Base-by-base conservation (phyloP, 2,113 vertebrate genomes). In the Psittacula cyanocephala region DNA sequence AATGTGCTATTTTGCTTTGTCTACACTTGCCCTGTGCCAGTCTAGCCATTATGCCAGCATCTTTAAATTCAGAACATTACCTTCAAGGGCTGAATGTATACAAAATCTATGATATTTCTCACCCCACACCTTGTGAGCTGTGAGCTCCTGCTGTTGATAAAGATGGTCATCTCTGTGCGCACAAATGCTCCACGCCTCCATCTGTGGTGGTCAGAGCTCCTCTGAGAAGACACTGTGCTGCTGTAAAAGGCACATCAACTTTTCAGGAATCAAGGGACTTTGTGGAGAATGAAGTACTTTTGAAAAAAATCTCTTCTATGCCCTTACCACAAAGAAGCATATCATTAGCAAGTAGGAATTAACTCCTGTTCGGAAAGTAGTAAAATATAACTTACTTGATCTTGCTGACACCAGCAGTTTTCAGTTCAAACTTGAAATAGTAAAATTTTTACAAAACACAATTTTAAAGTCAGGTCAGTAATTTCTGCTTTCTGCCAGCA, bases 211-310 rank as follows among this genome's bases (percentile, higher is more conserved):
- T 53, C n/a, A 69, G n/a, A 60, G 6, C 9, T 77, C 24, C 41
- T 85, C 31, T 33, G 23, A 43, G 39, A 69, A 76, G 17, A 82
- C 4, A 62, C 13, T 0, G 0, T 14, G 5, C 17, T 62, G 14
- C 29, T 50, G 33, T 22, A 50, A 57, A 65, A 81, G 9, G 8
- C 28, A 33, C 2, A 1, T 68, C 47, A 25, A 5, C 35, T 57
- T n/a, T 63, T 37, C 27, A 68, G 6, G 7, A 46, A 23, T 3
- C 7, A 46, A 28, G 16, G 6, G 2, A 25, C 24, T 79, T 47
- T 22, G 4, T 1, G 1, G 19, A 5, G 8, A 72, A 24, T 46
- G 1, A 68, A 4, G 11, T 77, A 3, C 5, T 25, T 76, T 39
- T 68, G 46, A 39, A 69, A 83, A 68, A 46, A 7, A 3, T 67